A percentile compares a stretch with the other conserved stretches of the same genome.
These are phyloP conservation scores for Cheilosia soror DNA, from an alignment of 2,888 invertebrate species.

Conservation along the genomic window DNA sequence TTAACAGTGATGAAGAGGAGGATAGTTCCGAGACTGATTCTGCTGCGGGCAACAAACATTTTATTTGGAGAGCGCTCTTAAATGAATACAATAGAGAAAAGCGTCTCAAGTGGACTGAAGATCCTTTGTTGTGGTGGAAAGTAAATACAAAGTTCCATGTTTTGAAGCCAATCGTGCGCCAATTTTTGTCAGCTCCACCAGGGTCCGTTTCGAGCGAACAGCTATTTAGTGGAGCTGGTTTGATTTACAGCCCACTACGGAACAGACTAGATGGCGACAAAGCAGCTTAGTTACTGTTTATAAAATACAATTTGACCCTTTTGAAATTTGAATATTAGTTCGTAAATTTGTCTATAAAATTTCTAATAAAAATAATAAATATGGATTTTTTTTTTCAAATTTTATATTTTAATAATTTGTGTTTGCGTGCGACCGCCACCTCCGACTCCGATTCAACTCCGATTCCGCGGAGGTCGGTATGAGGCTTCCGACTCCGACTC, in stretches of 20 bases:
- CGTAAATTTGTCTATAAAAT: too few relatives aligned
- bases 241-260: slow-evolving; percentile 21
- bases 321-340: slow-evolving; percentile 1
- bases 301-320: slow-evolving; percentile 8
- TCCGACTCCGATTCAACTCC: too few relatives aligned
- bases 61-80: slow-evolving; percentile 12
- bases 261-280: slow-evolving; percentile 23
- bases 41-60: slow-evolving; percentile 11
- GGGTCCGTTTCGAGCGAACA: slow-evolving; percentile 6
- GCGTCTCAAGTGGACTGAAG: slow-evolving; percentile 4
- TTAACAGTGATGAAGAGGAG: not conserved
- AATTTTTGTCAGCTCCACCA: slow-evolving; percentile 1
- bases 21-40: slow-evolving; percentile 21
- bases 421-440: too few relatives aligned
- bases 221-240: not conserved
- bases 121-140: not conserved
- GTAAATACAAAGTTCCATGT: too few relatives aligned
- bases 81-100: slow-evolving; percentile 16
- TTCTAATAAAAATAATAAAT: too few relatives aligned
- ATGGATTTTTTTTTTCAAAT: too few relatives aligned
- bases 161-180: too few relatives aligned
- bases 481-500: too few relatives aligned
- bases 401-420: too few relatives aligned
- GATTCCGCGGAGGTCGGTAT: too few relatives aligned
- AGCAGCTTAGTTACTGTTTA: slow-evolving; percentile 13